A percentile compares a stretch with the other conserved stretches of the same genome.
Evolutionary conservation across 2,113 vertebrate species (phyloP).

Genomic region (Cyphomyrus discorhynchus): DNA sequence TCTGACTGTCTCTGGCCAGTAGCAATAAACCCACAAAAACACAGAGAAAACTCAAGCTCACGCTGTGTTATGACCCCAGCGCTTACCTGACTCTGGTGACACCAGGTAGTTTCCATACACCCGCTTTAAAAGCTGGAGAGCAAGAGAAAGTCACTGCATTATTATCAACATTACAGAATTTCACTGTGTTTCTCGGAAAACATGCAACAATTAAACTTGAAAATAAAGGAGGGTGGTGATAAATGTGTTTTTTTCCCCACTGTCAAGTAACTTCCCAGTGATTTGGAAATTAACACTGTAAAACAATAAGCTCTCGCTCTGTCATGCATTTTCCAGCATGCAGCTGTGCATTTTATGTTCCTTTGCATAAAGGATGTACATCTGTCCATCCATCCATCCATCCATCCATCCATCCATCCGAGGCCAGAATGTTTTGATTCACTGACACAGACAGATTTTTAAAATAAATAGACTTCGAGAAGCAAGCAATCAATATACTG

Average conservation of each 20-base stretch:
- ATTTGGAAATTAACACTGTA: neutral
- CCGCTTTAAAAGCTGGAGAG: conserved; percentile 78
- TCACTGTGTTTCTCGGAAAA: neutral
- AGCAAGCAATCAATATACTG: neutral
- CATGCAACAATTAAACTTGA: neutral
- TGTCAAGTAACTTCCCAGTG: neutral
- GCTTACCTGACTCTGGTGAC: conserved; percentile 76
- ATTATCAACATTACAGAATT: neutral
- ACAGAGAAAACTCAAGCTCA: neutral
- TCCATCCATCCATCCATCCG: neutral
- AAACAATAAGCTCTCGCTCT: neutral
- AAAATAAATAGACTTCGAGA: neutral
- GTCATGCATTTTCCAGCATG: neutral
- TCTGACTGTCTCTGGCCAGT: neutral
- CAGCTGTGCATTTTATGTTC: neutral
- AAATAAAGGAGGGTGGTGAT: neutral
- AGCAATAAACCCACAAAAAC: neutral
- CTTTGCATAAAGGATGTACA: neutral
- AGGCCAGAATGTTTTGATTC: neutral
- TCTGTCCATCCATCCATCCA: neutral
- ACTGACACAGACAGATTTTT: neutral
- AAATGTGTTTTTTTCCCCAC: neutral
- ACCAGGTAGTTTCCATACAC: conserved; percentile 81
- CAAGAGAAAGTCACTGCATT: conserved; percentile 37
- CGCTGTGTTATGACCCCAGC: neutral